These are phyloP conservation scores for Bembecia ichneumoniformis DNA, from an alignment of 2,888 invertebrate species.

Conservation along the genomic window DNA sequence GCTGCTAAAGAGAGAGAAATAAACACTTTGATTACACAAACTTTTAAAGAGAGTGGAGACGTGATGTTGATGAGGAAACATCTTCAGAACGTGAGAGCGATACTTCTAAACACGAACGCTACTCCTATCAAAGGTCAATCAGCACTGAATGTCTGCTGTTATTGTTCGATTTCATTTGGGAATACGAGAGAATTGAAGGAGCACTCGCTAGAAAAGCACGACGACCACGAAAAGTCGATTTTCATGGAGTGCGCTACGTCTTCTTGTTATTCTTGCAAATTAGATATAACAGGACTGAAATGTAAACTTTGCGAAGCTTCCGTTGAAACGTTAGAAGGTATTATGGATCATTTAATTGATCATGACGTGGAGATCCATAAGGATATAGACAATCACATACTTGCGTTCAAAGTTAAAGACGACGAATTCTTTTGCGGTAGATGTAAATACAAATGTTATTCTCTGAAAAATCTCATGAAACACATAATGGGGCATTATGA, in stretches of 20 bases:
- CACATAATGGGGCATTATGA: conserved; percentile 17
- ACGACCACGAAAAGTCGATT: conserved; percentile 1
- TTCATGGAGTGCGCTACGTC: not conserved
- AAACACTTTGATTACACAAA: no score
- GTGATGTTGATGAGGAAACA: conserved; percentile 18
- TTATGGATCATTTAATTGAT: conserved; percentile 6
- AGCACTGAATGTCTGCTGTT: no score
- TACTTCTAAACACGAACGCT: conserved; percentile 36
- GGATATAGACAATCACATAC: no score
- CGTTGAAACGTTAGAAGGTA: not conserved
- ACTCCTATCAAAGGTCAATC: conserved; percentile 35
- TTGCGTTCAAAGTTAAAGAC: conserved; percentile 27
- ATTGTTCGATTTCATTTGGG: no score
- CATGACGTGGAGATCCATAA: conserved; percentile 16
- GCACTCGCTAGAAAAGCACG: no score
- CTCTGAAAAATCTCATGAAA: conserved; percentile 14
- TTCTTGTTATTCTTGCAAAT: not conserved
- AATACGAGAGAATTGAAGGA: no score
- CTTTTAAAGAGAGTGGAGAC: no score
- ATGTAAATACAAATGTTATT: conserved; percentile 12
- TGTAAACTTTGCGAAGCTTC: conserved; percentile 3
- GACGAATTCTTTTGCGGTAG: conserved; percentile 25
- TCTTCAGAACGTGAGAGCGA: conserved; percentile 26
- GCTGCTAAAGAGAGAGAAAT: no score
- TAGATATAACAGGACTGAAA: conserved; percentile 3